Conservation (phyloP, 2,113 vertebrate genomes). For the Vulpes vulpes region DNA sequence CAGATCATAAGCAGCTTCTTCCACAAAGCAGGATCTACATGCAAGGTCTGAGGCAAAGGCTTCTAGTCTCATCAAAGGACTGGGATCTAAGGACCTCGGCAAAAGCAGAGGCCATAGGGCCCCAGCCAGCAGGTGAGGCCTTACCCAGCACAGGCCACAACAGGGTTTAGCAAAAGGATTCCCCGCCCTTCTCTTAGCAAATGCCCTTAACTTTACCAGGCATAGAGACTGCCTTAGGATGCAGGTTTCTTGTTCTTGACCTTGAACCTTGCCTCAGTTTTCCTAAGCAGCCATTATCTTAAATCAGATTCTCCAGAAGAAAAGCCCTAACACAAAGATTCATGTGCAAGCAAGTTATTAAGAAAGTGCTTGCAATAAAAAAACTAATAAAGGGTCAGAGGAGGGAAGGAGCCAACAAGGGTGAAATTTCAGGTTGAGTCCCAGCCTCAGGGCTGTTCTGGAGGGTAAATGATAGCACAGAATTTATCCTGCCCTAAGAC, state of each 20-base stretch:
- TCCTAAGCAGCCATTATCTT: not conserved
- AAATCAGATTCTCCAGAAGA: not conserved
- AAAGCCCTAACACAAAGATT: not conserved
- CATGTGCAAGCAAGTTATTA: not conserved
- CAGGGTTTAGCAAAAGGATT: not conserved
- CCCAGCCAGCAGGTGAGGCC: not conserved
- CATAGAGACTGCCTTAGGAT: not conserved
- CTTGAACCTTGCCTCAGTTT: not conserved
- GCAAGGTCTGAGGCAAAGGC: not conserved
- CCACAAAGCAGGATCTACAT: not conserved
- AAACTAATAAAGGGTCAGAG: not conserved
- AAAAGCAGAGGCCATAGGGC: not conserved
- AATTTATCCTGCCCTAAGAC: not conserved
- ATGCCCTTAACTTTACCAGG: not conserved
- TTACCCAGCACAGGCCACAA: not conserved
- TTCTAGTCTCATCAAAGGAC: not conserved
- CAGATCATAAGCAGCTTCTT: not conserved
- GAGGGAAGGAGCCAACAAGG: not conserved
- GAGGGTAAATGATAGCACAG: not conserved
- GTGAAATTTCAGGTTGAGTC: not conserved
- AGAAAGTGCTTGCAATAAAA: not conserved
- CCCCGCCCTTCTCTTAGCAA: not conserved
- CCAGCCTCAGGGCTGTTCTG: too few relatives aligned
- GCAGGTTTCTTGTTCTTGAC: not conserved
- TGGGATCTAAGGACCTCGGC: not conserved